Conservation (phyloP, 2,113 vertebrate species). For the Actenoides hombroni region DNA sequence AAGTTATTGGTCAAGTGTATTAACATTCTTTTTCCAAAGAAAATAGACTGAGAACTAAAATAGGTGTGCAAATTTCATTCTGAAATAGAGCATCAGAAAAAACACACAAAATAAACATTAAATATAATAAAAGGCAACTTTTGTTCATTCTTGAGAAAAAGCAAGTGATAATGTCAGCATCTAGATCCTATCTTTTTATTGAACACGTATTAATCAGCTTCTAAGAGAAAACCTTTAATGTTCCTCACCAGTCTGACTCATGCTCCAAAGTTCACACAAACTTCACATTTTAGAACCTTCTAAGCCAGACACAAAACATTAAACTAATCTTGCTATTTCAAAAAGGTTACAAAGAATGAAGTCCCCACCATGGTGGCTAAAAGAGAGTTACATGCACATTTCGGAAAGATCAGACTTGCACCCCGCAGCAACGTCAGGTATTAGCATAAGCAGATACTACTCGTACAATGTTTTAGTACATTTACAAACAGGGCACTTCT, state of each 20-base stretch:
- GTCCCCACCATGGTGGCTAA: neutral
- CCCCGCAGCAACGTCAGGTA: too few relatives aligned
- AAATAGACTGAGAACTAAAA: neutral
- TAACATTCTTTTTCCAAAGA: neutral
- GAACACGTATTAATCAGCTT: neutral
- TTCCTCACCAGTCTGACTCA: neutral
- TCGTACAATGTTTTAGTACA: neutral
- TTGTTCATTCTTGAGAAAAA: neutral
- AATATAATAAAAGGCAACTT: neutral
- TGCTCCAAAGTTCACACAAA: neutral
- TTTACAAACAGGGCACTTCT: neutral
- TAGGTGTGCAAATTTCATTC: neutral
- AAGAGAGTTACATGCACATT: neutral
- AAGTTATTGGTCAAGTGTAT: neutral
- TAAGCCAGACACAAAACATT: neutral
- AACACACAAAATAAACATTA: neutral
- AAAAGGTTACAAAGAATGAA: neutral
- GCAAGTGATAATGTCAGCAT: neutral
- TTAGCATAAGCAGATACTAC: neutral
- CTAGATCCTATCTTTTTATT: neutral
- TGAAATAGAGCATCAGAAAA: neutral
- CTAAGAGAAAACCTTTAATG: neutral
- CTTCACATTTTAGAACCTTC: neutral
- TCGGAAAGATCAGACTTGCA: neutral
- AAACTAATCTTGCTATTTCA: neutral